These are phyloP conservation scores for Melanotaenia boesemani DNA, from an alignment of 2,797 vertebrate genomes.

Conservation along the genomic window DNA sequence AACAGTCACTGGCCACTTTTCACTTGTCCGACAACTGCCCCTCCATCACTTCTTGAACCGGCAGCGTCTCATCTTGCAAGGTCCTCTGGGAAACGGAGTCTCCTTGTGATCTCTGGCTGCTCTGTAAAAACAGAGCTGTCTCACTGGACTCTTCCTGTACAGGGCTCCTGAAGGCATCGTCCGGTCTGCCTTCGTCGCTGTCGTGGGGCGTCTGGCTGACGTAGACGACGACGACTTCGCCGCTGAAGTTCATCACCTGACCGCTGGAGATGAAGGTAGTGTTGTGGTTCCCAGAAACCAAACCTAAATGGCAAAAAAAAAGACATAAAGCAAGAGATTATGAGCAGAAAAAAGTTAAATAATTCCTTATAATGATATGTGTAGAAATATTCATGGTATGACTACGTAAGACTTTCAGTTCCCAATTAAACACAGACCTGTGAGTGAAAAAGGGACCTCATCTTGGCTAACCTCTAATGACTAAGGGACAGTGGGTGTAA, in stretches of 20 bases:
- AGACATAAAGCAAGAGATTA: neutral
- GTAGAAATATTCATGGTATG: neutral
- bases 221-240: conserved; percentile 96
- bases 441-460: conserved; percentile 25
- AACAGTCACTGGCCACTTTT: conserved; percentile 38
- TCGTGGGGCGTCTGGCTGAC: conserved; percentile 92
- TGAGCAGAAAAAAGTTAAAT: neutral
- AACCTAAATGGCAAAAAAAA: conserved; percentile 79
- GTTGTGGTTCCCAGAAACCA: conserved; percentile 95
- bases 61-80: conserved; percentile 71
- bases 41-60: conserved; percentile 77
- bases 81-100: conserved; percentile 53
- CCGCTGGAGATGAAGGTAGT: conserved; percentile 98
- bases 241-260: conserved; percentile 99
- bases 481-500: conserved; percentile 69
- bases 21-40: conserved; percentile 61
- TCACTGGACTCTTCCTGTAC: conserved; percentile 91
- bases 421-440: conserved; percentile 5
- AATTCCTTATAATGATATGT: neutral
- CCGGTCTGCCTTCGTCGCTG: conserved; percentile 65
- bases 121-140: conserved; percentile 82
- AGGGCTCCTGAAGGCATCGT: conserved; percentile 87
- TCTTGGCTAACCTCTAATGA: conserved; percentile 62
- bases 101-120: conserved; percentile 52
- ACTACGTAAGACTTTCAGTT: conserved; percentile 15